phyloP scores from a whole-genome alignment of 2,113 vertebrate genomes.

The Romanogobio albipinnatus region DNA sequence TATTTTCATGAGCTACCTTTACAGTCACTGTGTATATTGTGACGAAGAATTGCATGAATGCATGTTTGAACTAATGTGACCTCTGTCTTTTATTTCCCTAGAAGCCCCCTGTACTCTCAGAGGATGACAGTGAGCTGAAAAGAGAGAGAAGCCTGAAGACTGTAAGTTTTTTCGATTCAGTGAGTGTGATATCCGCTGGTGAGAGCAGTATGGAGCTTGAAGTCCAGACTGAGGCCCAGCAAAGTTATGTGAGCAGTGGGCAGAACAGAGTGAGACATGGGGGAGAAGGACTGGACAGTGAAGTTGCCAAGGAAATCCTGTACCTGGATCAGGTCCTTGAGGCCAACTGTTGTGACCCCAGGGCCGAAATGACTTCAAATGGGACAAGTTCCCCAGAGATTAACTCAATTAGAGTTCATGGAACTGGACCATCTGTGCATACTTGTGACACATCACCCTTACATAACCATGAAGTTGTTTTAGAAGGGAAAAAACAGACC shows the following conservation, averaged over 20 bases:
- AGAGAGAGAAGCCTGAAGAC: constrained; percentile 79
- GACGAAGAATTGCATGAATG: not conserved
- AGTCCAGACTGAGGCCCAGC: constrained; percentile 76
- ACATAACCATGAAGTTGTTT: constrained; percentile 61
- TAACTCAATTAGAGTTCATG: constrained; percentile 64
- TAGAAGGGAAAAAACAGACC: constrained; percentile 65
- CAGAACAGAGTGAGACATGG: constrained; percentile 80
- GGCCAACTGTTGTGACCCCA: constrained; percentile 85
- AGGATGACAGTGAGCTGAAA: constrained; percentile 85
- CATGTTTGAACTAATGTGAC: not conserved
- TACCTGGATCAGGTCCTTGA: constrained; percentile 95
- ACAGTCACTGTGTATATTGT: not conserved
- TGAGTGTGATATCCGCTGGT: constrained; percentile 76
- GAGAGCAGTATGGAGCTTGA: constrained; percentile 89
- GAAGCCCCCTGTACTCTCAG: constrained; percentile 82
- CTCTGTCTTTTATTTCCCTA: constrained; percentile 65
- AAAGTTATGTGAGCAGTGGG: constrained; percentile 70
- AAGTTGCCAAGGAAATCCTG: constrained; percentile 90
- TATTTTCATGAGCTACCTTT: not conserved
- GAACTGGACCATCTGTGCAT: constrained; percentile 70
- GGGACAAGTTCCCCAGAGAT: constrained; percentile 80
- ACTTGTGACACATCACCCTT: constrained; percentile 60
- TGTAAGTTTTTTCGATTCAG: constrained; percentile 83
- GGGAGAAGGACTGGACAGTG: constrained; percentile 83
- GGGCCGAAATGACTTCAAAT: constrained; percentile 83